These are phyloP conservation scores for Gallirallus australis DNA, from an alignment of 2,797 vertebrate genomes.

Conservation along the genomic window DNA sequence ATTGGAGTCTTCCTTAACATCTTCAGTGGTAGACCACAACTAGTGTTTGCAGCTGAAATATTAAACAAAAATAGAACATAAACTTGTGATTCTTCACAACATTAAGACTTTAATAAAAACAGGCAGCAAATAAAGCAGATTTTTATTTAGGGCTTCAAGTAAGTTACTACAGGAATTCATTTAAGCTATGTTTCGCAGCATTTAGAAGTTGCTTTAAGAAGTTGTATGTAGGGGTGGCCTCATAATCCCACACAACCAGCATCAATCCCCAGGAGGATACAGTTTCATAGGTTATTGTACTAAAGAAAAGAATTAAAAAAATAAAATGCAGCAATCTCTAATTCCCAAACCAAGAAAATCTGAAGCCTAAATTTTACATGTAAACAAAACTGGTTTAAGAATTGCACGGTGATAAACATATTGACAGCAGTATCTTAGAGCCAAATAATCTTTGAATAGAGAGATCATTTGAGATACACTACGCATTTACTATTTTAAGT, in stretches of 20 bases:
- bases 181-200: not conserved
- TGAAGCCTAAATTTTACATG: not conserved
- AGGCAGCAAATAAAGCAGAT: not conserved
- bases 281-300: not conserved
- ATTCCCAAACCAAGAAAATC: not conserved
- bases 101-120: not conserved
- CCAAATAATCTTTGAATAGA: not conserved
- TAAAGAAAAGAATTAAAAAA: not conserved
- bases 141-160: not conserved
- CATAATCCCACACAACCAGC: not conserved
- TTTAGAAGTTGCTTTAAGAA: not conserved
- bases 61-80: not conserved
- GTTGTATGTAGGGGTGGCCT: not conserved
- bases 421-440: not conserved
- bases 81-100: too few relatives aligned
- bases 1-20: constrained; percentile 95
- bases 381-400: not conserved
- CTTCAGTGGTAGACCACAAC: constrained; percentile 96
- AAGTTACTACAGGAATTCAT: not conserved
- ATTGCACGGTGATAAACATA: not conserved
- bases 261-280: not conserved
- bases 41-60: constrained; percentile 90
- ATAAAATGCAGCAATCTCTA: too few relatives aligned
- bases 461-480: constrained; percentile 2
- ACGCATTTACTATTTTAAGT: constrained; percentile 38